These are phyloP conservation scores for Caenorhabditis briggsae DNA, from an alignment of 1,140 invertebrate genomes.

Conservation along the genomic window DNA sequence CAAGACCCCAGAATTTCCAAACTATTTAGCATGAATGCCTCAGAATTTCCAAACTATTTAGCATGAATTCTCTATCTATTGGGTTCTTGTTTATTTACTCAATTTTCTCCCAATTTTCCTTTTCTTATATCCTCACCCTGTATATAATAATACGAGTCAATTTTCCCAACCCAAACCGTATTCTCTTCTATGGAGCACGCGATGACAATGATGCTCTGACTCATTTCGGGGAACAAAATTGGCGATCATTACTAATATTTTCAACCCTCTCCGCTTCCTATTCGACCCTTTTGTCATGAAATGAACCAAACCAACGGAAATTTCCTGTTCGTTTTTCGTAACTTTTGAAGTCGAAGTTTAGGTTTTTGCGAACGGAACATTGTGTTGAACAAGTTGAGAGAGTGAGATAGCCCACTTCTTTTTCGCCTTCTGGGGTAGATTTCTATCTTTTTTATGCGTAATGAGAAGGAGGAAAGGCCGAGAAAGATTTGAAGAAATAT, in stretches of 20 bases:
- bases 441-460: conserved; percentile 50
- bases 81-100: conserved; percentile 26
- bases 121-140: neutral
- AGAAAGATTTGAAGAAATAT: conserved; percentile 17
- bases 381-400: conserved; percentile 29
- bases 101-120: neutral
- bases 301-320: no score
- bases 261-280: neutral
- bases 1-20: no score
- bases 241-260: conserved; percentile 50
- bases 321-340: neutral
- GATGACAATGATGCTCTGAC: neutral
- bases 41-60: no score
- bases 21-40: no score
- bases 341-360: neutral
- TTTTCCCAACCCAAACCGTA: conserved; percentile 5
- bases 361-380: conserved; percentile 19
- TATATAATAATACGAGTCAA: conserved; percentile 26
- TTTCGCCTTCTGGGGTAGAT: conserved; percentile 53
- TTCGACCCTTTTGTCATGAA: neutral
- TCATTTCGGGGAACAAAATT: conserved; percentile 20
- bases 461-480: conserved; percentile 3
- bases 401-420: conserved; percentile 41
- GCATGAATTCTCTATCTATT: neutral
- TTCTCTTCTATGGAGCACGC: neutral